Evolutionary conservation across 30 jellyfish, hydroid and myxozoan genomes (phyloP).

Genomic region (Sanderia malayensis): DNA sequence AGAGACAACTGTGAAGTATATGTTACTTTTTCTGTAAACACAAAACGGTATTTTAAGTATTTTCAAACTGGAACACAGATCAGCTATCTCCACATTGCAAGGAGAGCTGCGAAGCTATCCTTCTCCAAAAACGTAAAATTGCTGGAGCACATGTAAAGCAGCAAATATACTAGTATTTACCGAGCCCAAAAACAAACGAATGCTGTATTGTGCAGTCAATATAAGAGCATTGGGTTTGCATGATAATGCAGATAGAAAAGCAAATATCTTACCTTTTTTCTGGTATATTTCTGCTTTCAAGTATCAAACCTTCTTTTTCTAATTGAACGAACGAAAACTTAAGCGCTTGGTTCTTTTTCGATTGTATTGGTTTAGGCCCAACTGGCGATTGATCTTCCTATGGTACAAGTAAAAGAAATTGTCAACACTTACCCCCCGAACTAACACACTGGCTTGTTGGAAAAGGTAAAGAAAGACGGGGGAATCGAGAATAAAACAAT

Average conservation of each 20-base stretch:
- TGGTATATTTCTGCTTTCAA: constrained; percentile 77
- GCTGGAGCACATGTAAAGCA: no score
- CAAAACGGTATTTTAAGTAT: neutral
- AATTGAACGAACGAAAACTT: constrained; percentile 64
- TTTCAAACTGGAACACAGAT: neutral
- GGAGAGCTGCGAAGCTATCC: no score
- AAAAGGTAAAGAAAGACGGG: neutral
- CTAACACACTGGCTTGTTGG: no score
- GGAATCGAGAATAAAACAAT: neutral
- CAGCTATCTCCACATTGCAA: no score
- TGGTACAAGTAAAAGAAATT: neutral
- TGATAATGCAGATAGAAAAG: no score
- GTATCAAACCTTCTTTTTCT: constrained; percentile 89
- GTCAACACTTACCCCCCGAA: no score
- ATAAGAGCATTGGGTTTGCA: no score
- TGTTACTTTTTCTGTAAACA: constrained; percentile 64
- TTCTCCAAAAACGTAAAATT: no score
- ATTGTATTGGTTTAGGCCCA: constrained; percentile 37
- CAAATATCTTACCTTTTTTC: constrained; percentile 75
- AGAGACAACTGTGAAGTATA: constrained; percentile 70
- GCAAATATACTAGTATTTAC: no score
- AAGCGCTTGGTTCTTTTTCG: constrained; percentile 62
- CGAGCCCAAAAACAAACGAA: no score
- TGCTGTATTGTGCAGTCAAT: no score
- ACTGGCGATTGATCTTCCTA: constrained; percentile 60